Percentiles rank a stretch among this genome's conserved stretches.
Evolutionary conservation across 1,140 invertebrate species (phyloP).

Genomic region (Zaprionus kolodkinae): DNA sequence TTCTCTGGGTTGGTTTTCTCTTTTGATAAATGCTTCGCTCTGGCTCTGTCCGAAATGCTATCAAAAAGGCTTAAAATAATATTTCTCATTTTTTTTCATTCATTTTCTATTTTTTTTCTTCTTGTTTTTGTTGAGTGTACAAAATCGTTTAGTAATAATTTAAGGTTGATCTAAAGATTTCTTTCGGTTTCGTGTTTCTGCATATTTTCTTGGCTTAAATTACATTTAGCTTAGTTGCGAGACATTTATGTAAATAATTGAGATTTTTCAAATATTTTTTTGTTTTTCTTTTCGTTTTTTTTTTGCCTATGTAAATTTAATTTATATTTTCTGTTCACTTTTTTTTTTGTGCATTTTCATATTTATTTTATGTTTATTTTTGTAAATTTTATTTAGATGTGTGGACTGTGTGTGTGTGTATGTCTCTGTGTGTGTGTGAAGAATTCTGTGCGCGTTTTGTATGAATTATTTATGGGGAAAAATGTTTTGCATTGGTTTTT

Average conservation of each 20-base stretch:
- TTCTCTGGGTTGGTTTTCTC: slow-evolving; percentile 16
- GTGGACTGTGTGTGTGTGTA: slow-evolving; percentile 40
- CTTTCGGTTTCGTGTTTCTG: slow-evolving; percentile 45
- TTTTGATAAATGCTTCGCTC: slow-evolving; percentile 65
- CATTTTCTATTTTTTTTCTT: slow-evolving; percentile 8
- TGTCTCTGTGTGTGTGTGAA: slow-evolving; percentile 41
- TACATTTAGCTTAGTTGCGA: slow-evolving; percentile 80
- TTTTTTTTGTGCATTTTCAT: slow-evolving; percentile 51
- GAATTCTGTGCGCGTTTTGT: slow-evolving; percentile 35
- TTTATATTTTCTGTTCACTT: slow-evolving; percentile 62
- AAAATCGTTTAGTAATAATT: slow-evolving; percentile 64
- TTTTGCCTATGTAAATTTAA: slow-evolving; percentile 77
- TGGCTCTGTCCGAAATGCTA: slow-evolving; percentile 54
- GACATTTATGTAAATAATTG: slow-evolving; percentile 83
- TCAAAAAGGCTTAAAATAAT: slow-evolving; percentile 39
- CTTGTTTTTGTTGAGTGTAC: slow-evolving; percentile 33
- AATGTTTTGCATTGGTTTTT: slow-evolving; percentile 31
- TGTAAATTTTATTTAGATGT: slow-evolving; percentile 80
- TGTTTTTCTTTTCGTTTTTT: slow-evolving; percentile 33
- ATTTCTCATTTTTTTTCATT: background rate
- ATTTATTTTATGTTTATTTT: slow-evolving; percentile 42
- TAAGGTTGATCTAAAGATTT: slow-evolving; percentile 38
- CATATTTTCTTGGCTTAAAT: slow-evolving; percentile 66
- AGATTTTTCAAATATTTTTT: slow-evolving; percentile 59
- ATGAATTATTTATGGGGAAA: slow-evolving; percentile 65